Percentiles rank a stretch among this genome's conserved stretches.
Evolutionary conservation across 2,113 vertebrate genomes (phyloP).

Genomic region (Hippoglossus stenolepis): DNA sequence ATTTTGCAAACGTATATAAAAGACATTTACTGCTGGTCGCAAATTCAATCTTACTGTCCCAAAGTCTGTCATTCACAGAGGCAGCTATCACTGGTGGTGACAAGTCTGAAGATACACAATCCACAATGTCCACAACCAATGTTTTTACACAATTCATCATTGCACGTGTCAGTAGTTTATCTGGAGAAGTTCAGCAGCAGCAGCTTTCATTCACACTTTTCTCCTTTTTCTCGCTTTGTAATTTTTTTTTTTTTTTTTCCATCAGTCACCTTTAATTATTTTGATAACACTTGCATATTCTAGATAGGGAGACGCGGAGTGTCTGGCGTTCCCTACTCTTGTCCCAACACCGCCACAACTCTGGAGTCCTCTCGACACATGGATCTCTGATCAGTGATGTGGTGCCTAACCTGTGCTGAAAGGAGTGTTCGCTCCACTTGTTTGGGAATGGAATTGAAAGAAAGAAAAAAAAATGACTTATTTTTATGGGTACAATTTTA

Average conservation of each 20-base stretch:
- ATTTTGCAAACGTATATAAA: neutral
- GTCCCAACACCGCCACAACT: slow-evolving; percentile 51
- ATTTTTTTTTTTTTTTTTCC: slow-evolving; percentile 16
- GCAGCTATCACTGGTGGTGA: slow-evolving; percentile 78
- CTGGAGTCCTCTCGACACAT: slow-evolving; percentile 56
- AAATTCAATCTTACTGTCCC: slow-evolving; percentile 39
- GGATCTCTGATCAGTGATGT: slow-evolving; percentile 68
- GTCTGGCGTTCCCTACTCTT: slow-evolving; percentile 36
- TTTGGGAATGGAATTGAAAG: slow-evolving; percentile 77
- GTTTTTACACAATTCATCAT: slow-evolving; percentile 41
- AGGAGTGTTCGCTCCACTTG: slow-evolving; percentile 71
- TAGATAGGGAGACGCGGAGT: slow-evolving; percentile 33
- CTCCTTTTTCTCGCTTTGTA: slow-evolving; percentile 22
- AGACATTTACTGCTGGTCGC: slow-evolving; percentile 39
- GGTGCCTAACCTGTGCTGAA: slow-evolving; percentile 68
- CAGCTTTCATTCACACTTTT: slow-evolving; percentile 20
- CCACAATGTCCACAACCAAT: slow-evolving; percentile 53
- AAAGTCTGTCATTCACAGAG: slow-evolving; percentile 73
- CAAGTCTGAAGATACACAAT: slow-evolving; percentile 65
- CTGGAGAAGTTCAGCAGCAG: slow-evolving; percentile 34
- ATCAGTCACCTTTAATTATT: slow-evolving; percentile 44
- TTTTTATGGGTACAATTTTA: slow-evolving; percentile 54
- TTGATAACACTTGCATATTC: slow-evolving; percentile 38
- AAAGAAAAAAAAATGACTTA: slow-evolving; percentile 11
- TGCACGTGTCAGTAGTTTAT: slow-evolving; percentile 43